phyloP scores from a whole-genome alignment of 2,113 vertebrate genomes.

The Recurvirostra avosetta region DNA sequence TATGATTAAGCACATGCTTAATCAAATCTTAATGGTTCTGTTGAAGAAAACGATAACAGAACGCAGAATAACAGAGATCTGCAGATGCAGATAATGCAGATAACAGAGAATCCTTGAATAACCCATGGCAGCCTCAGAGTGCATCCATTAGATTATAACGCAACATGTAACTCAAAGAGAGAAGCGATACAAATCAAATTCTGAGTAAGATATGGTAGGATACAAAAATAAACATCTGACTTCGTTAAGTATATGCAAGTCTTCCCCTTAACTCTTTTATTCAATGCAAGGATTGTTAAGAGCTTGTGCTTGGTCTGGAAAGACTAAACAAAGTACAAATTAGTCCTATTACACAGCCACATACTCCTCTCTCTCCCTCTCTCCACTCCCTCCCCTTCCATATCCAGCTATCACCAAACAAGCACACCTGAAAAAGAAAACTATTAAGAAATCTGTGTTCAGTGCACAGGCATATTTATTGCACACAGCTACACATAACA shows the following conservation, averaged over 20 bases:
- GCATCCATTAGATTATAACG: neutral
- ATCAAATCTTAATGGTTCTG: neutral
- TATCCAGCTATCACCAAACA: accelerated
- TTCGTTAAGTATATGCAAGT: neutral
- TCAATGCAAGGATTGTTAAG: neutral
- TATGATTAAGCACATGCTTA: neutral
- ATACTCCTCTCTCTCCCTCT: neutral
- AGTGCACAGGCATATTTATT: neutral
- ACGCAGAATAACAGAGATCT: neutral
- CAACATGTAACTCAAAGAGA: neutral
- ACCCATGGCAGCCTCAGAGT: neutral
- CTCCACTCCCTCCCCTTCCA: neutral
- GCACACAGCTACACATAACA: neutral
- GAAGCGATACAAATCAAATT: neutral
- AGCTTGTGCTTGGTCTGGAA: neutral
- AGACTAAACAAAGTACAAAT: neutral
- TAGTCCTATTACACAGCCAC: neutral
- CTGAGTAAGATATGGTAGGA: neutral
- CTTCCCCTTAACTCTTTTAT: neutral
- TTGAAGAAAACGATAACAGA: neutral
- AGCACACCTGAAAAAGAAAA: neutral
- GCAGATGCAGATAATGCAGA: too few relatives aligned
- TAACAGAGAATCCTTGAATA: neutral
- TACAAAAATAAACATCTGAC: neutral
- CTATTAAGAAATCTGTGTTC: neutral